Percentiles rank a stretch among this genome's conserved stretches.
These are phyloP conservation scores for Drosophila ercepeae DNA, from an alignment of 1,140 invertebrate species.

Conservation along the genomic window DNA sequence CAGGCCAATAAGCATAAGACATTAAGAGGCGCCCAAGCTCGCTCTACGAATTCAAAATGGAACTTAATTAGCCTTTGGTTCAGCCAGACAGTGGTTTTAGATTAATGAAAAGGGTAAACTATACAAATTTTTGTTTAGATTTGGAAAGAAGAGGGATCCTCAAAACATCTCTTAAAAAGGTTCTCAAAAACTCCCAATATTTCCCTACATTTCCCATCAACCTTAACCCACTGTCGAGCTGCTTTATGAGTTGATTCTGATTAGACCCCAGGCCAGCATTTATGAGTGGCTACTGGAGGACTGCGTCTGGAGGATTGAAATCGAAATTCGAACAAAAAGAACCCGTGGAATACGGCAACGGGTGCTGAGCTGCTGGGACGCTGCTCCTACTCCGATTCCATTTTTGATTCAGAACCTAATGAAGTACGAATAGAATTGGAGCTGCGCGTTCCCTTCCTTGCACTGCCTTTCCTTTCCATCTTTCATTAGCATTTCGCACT, in stretches of 20 bases:
- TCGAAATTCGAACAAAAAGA: no score
- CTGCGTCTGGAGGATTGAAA: conserved; percentile 1
- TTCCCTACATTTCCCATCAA: not conserved
- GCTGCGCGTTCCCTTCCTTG: conserved; percentile 5
- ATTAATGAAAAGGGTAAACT: no score
- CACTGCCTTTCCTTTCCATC: conserved; percentile 5
- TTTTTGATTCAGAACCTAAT: conserved; percentile 46
- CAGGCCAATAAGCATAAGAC: conserved; percentile 53
- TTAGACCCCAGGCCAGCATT: conserved; percentile 28
- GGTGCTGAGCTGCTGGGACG: not conserved
- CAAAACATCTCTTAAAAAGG: no score
- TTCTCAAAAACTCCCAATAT: no score
- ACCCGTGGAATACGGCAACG: not conserved
- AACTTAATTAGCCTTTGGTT: conserved; percentile 33
- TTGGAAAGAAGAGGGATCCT: no score
- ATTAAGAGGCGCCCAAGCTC: conserved; percentile 34
- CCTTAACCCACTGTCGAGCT: conserved; percentile 6
- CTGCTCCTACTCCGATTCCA: conserved; percentile 4
- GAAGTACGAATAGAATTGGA: conserved; percentile 39
- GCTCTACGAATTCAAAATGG: conserved; percentile 28
- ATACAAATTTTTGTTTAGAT: no score
- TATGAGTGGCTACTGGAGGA: conserved; percentile 34
- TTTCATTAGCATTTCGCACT: conserved; percentile 72
- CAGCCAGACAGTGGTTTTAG: conserved; percentile 10
- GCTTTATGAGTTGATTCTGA: conserved; percentile 36